Evolutionary conservation across 2,113 vertebrate genomes (phyloP).

Genomic region (Hydrochoerus hydrochaeris): DNA sequence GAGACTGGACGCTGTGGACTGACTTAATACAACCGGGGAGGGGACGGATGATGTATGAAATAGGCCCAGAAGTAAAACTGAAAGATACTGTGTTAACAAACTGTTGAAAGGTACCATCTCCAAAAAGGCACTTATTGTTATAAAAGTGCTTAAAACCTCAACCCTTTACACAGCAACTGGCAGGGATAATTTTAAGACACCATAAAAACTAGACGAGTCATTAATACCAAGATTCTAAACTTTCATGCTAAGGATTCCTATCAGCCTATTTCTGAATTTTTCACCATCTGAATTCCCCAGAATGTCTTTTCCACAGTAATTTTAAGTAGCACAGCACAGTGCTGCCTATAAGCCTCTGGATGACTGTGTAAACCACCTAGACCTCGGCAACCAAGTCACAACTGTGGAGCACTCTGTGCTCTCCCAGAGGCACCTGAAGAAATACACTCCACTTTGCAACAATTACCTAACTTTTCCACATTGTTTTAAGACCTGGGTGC

Average conservation of each 20-base stretch:
- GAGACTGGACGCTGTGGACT: background rate
- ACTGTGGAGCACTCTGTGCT: background rate
- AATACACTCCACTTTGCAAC: background rate
- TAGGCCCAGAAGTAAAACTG: background rate
- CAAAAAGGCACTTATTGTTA: conserved; percentile 60
- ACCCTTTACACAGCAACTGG: background rate
- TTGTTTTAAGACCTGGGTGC: background rate
- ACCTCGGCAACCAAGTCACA: background rate
- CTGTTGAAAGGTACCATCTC: conserved; percentile 16
- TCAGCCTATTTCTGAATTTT: background rate
- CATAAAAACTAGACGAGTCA: background rate
- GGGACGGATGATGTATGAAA: background rate
- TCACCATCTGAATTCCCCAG: background rate
- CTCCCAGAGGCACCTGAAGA: background rate
- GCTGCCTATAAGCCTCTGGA: background rate
- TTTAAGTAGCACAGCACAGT: background rate
- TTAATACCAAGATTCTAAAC: background rate
- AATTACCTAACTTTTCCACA: background rate
- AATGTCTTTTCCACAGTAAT: background rate
- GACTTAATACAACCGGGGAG: background rate
- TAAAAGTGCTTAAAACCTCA: conserved; percentile 66
- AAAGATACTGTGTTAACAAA: background rate
- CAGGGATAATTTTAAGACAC: background rate
- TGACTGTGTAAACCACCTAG: background rate
- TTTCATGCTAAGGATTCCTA: background rate